Evolutionary conservation across 2,797 vertebrate genomes (phyloP).

Genomic region (Chaunax sp.): DNA sequence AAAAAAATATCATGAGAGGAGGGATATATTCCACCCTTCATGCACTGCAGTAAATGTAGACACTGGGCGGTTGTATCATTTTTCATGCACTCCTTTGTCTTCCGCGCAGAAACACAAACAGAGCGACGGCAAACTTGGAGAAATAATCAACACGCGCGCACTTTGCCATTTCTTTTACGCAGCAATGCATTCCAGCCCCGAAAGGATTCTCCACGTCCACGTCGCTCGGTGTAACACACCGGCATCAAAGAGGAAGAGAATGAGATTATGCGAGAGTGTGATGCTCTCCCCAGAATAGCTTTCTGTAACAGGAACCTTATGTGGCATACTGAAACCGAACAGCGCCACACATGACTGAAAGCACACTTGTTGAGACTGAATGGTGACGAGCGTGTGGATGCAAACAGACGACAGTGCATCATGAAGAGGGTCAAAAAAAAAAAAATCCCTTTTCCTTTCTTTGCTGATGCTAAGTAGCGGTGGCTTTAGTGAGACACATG

Average conservation of each 20-base stretch:
- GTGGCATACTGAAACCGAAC: conserved; percentile 35
- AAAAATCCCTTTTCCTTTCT: conserved; percentile 51
- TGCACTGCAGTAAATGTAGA: conserved; percentile 15
- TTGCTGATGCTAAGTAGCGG: conserved; percentile 39
- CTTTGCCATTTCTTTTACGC: conserved; percentile 38
- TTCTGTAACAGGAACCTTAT: conserved; percentile 65
- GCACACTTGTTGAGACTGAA: conserved; percentile 24
- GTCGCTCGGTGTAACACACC: conserved; percentile 43
- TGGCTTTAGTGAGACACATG: conserved; percentile 55
- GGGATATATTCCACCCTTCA: conserved; percentile 34
- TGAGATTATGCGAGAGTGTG: conserved; percentile 37
- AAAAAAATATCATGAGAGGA: conserved; percentile 35
- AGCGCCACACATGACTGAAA: conserved; percentile 38
- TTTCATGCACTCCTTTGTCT: conserved; percentile 5
- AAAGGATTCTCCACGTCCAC: conserved; percentile 46
- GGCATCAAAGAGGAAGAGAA: conserved; percentile 61
- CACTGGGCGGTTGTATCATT: conserved; percentile 16
- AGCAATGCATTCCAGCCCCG: conserved; percentile 40
- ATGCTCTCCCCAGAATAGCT: conserved; percentile 62
- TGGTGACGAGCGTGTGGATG: not conserved
- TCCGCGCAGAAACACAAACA: conserved; percentile 19
- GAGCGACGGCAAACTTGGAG: not conserved
- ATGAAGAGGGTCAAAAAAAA: conserved; percentile 40
- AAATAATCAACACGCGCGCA: conserved; percentile 11
- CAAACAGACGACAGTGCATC: conserved; percentile 7